Base-by-base conservation (phyloP, 2,113 vertebrate genomes). In the Platysternon megacephalum region DNA sequence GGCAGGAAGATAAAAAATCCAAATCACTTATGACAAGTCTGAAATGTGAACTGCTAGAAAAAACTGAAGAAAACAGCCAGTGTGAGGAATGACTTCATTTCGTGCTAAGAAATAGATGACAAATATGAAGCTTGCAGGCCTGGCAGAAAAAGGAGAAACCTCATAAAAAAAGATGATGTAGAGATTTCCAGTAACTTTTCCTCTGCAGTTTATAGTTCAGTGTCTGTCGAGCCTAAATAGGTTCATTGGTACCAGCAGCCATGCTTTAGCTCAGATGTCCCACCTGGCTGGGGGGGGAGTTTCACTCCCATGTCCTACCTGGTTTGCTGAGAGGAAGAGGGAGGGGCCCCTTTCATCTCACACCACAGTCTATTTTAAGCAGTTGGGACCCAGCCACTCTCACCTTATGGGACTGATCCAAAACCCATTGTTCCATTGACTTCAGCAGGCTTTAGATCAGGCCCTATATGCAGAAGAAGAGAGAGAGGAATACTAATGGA, bases 231-330 rank as follows among this genome's bases (percentile, higher is more conserved):
- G 72, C 42, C 39, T 39, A 42, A 74, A 24, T 24, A 74, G 22
- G 22, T 42, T 26, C 72, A 74, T 3, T 76, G 12, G 24, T 76
- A 44, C 22, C 22, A 42, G 39, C 72, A 92, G 5, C 80, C 11
- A 79, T 8, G 6, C 2, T 87, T 56, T 49, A 91, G 39, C n/a
- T 65, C 85, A 85, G n/a, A 87, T 86, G 76, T 1, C 51, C 48
- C 2, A 22, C 29, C 74, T 72, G 21, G 4, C 1, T 82, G 19
- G 24, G 6, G 26, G 78, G 80, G 1, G 0, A 0, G 2, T 5
- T 78, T 79, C 88, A 42, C 6, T 83, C 39, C 19, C 2, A 28
- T 51, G 48, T 11, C 81, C 46, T 81, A 5, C 10, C 35, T 86
- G 29, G 2, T 48, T 39, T 82, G 17, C 10, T 3, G 29, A 81